Evolutionary conservation across 2,888 invertebrate species (phyloP), one percentile per base, ranked within the genome.

Genomic region (Netelia virgata): DNA sequence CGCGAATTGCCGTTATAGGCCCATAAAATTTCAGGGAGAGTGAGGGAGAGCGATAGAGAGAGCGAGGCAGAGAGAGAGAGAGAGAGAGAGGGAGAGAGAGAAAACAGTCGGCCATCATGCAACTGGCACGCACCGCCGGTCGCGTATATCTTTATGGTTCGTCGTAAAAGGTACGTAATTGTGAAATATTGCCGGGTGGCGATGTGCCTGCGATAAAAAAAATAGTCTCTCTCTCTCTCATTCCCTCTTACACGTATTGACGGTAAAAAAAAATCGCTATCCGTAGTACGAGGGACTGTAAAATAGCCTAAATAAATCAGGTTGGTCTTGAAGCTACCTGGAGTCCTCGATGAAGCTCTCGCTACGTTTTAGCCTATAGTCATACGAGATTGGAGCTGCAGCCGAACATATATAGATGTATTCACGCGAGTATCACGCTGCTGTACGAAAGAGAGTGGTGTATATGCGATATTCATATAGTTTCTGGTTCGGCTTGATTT

Each of bases 161-260:
- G 73, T 90, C 89, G 90, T 91, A 92, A 92, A 77, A 92, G 88
- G 87, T 87, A 89, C 90, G 91, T 92, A 92, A 92, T 92, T 92
- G 92, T 91, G 89, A 92, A 92, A 91, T 92, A 92, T 92, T 90
- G 88, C 91, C 87, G 73, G 85, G 84, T 84, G 87, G 83, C 90
- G 88, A 90, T 91, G 88, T 84, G 87, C 81, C 87, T 72, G 88
- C 86, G 89, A 89, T 90, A 90, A 88, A 91, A 90, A 90, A 87
- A 77, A 69, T 0, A 59, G n/a, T 64, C 43, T 41, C 36, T 59
- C 57, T 50, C 36, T 59, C 57, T 47, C 59, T 50, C 18, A 43
- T 11, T 20, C 28, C 8, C 68, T 69, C 57, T 69, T 75, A 83
- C 76, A 76, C 80, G 81, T 79, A 83, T 84, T 80, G 83, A 70